Conservation (phyloP, 2,888 invertebrate genomes). For the Orchesellides sinensis region DNA sequence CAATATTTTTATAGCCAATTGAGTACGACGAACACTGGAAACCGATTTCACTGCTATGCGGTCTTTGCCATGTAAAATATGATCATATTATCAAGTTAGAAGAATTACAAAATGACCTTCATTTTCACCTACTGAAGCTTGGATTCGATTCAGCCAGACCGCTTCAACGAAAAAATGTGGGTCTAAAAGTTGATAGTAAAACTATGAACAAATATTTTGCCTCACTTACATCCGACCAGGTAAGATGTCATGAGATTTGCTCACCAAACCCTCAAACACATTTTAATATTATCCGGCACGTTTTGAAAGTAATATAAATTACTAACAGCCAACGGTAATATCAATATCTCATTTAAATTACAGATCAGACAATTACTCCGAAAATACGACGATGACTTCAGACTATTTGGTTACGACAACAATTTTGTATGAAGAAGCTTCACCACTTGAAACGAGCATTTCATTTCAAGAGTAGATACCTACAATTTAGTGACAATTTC, state of each 20-base stretch:
- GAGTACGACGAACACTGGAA: conserved; percentile 73
- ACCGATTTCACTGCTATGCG: conserved; percentile 71
- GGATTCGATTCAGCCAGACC: too few species aligned
- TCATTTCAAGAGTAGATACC: background rate
- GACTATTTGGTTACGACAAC: conserved; percentile 56
- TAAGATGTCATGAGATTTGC: too few species aligned
- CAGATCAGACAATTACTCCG: conserved; percentile 59
- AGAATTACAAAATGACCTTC: conserved; percentile 30
- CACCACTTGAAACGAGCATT: too few species aligned
- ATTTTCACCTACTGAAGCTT: conserved; percentile 48
- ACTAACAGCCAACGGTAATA: too few species aligned
- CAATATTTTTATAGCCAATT: conserved; percentile 56
- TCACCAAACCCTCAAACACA: too few species aligned
- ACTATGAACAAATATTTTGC: too few species aligned
- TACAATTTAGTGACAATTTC: conserved; percentile 87
- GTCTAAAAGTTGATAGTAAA: too few species aligned
- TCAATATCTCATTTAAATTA: background rate
- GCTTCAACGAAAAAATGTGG: background rate
- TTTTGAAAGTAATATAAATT: background rate
- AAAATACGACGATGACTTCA: conserved; percentile 69
- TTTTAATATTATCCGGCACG: too few species aligned
- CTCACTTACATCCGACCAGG: too few species aligned
- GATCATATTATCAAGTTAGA: conserved; percentile 69
- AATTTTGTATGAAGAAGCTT: too few species aligned
- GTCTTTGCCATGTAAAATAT: conserved; percentile 67